Evolutionary conservation across 2,113 vertebrate genomes (phyloP), one percentile per base, ranked within the genome.

Genomic region (Leptobrachium ailaonicum): DNA sequence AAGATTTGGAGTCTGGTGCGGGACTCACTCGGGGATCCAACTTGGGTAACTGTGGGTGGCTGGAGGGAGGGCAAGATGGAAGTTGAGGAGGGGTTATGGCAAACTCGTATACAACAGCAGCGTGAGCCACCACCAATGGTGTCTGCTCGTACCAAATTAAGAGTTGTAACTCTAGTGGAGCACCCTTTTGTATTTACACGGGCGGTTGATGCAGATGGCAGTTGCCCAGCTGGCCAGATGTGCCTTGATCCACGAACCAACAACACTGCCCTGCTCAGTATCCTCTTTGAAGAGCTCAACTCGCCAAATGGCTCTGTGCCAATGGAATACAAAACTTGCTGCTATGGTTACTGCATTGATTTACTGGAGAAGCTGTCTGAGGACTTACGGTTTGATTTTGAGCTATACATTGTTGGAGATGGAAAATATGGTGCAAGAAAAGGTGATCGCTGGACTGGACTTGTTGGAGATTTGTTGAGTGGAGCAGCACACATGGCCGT

Each of bases 321-420:
- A 0, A 84, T 77, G 0, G 89, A 79, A 0, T 92, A 94, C 85
- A 93, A 92, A 76, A 95, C 92, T 63, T 99, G 97, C 85, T 99
- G 97, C 90, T 99, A 96, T 0, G 97, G 98, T 1, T 99, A 99
- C 88, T 98, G 96, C 90, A 95, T 99, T 0, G 96, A 99, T 89
- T 88, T 99, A 79, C 86, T 99, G 83, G 95, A 97, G 88, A 95
- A 93, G 82, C 90, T 99, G 83, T 93, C 96, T 0, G 96, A 97
- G 84, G 98, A 99, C 86, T 68, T 95, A 83, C 88, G 92, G 82
- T 99, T 99, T 0, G 90, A 94, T 80, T 98, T 97, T 0, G 93
- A 99, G 87, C 94, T 99, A 44, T 99, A 99, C 80, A 96, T 99
- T 0, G 97, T 98, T 73, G 98, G 96, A 0, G 96, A 98, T 0